These are phyloP conservation scores for Synanthedon vespiformis DNA, from an alignment of 2,888 invertebrate genomes.

Conservation along the genomic window DNA sequence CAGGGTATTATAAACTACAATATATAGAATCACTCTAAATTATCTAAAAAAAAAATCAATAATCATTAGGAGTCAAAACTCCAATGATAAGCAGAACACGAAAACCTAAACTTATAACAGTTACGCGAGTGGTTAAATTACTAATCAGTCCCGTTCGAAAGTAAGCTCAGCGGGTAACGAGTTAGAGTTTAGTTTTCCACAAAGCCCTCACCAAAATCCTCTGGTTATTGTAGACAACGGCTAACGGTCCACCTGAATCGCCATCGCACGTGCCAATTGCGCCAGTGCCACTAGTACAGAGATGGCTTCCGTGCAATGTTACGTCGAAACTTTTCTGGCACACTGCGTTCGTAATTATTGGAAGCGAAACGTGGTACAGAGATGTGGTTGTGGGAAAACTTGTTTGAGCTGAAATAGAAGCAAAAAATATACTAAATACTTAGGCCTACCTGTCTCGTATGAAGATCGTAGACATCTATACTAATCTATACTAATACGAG, in stretches of 20 bases:
- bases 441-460: no score
- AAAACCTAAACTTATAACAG: no score
- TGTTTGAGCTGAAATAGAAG: conserved; percentile 25
- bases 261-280: conserved; percentile 61
- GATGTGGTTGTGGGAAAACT: conserved; percentile 26
- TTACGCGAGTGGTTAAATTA: no score
- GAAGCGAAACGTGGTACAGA: conserved; percentile 22
- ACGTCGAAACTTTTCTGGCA: conserved; percentile 52
- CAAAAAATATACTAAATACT: not conserved
- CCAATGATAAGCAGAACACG: no score
- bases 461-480: no score
- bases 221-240: conserved; percentile 23
- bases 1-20: no score
- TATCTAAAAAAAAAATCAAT: no score
- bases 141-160: no score
- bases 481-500: no score
- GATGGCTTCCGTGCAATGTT: conserved; percentile 39
- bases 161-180: no score
- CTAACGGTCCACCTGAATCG: conserved; percentile 50
- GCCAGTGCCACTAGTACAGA: conserved; percentile 52
- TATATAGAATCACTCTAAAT: no score
- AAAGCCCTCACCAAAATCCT: conserved; percentile 29
- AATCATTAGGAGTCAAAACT: no score
- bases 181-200: not conserved
- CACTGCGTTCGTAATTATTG: conserved; percentile 38